Conservation (phyloP, 2,888 invertebrate genomes). For the Phyllotreta striolata region DNA sequence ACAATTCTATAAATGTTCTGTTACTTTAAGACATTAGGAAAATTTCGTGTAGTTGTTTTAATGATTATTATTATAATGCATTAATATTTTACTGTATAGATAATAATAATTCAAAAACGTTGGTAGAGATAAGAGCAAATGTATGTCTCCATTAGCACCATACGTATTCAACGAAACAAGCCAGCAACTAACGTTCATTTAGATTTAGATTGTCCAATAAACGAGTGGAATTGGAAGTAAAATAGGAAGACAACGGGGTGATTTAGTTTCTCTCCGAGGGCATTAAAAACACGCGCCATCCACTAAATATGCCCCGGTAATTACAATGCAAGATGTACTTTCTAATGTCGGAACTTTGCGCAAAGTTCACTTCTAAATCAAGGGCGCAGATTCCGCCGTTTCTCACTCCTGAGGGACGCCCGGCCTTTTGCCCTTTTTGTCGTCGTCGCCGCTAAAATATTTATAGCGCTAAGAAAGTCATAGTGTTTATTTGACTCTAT, state of each 20-base stretch:
- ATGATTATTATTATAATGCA: no score
- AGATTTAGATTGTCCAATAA: conserved; percentile 1
- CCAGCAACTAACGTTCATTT: not conserved
- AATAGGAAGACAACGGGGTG: conserved; percentile 56
- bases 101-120: no score
- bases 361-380: conserved; percentile 53
- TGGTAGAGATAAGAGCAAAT: no score
- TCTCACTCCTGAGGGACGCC: conserved; percentile 44
- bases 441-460: conserved; percentile 47
- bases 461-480: conserved; percentile 29
- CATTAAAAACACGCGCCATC: conserved; percentile 59
- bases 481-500: conserved; percentile 22
- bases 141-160: no score
- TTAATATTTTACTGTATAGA: no score
- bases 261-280: conserved; percentile 56
- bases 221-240: conserved; percentile 55
- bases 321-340: conserved; percentile 54
- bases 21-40: no score
- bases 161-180: no score
- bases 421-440: conserved; percentile 47
- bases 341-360: conserved; percentile 53
- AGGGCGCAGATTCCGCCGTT: conserved; percentile 46
- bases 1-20: no score
- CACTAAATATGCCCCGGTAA: conserved; percentile 60
- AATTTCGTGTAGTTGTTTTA: no score